These are phyloP conservation scores for Benthosema pterotum DNA, from an alignment of 2,797 vertebrate genomes.

Conservation along the genomic window DNA sequence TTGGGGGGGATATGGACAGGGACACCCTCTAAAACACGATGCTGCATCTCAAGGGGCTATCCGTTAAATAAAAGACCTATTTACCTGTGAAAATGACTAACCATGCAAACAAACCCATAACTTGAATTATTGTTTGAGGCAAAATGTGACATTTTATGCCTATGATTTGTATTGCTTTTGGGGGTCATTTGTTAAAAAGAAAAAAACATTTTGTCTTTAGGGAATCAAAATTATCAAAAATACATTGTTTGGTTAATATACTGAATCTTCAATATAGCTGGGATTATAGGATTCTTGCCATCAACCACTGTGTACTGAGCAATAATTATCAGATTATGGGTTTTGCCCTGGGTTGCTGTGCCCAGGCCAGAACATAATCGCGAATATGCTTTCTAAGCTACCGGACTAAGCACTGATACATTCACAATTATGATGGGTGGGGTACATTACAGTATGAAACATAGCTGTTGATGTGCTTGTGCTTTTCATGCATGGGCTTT, in stretches of 20 bases:
- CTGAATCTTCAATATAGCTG: conserved; percentile 8
- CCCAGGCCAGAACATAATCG: conserved; percentile 3
- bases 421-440: conserved; percentile 55
- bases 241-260: not conserved
- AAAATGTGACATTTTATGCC: conserved; percentile 9
- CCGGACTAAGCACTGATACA: conserved; percentile 41
- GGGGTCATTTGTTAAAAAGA: not conserved
- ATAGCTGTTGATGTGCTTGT: conserved; percentile 43
- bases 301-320: conserved; percentile 28
- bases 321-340: conserved; percentile 6
- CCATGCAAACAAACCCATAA: not conserved
- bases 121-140: not conserved
- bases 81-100: not conserved
- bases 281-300: conserved; percentile 20
- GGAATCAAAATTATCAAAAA: not conserved
- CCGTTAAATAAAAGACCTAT: not conserved
- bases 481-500: conserved; percentile 52
- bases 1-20: too few species aligned
- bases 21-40: too few species aligned
- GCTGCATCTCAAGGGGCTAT: too few species aligned
- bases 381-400: conserved; percentile 18
- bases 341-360: not conserved
- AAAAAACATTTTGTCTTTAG: conserved; percentile 1
- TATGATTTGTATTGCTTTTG: conserved; percentile 13
- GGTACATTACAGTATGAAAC: conserved; percentile 42